Evolutionary conservation across 2,888 invertebrate species (phyloP), one percentile per base, ranked within the genome.

Genomic region (Tubulanus polymorphus): DNA sequence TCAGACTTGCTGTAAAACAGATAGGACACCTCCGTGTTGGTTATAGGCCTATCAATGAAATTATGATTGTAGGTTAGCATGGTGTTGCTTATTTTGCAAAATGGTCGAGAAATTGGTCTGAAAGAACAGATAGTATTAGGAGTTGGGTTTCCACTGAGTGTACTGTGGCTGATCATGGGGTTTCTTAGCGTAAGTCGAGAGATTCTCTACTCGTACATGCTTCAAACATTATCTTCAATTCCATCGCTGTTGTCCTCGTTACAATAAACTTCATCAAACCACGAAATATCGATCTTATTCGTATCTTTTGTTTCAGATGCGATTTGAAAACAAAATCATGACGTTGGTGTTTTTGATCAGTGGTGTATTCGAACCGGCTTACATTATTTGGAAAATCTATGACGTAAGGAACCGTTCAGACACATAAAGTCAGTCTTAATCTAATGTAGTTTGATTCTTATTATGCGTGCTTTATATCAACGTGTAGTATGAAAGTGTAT

Each of bases 121-220:
- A 41, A 18, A 46, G 70, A 74, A 30, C 64, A 63, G 18, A 52
- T 72, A 12, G 61, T 73, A 6, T 61, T 75, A 25, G 60, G 65
- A 15, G 58, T 71, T 12, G 69, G 70, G 2, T 53, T 66, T 1
- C 53, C 65, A 1, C 26, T 72, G 26, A 67, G 67, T 10, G 26
- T 71, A 1, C 57, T 60, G 32, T 69, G 69, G 51, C 62, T 68
- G 45, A 37, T 67, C 8, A 23, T 71, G 20, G 75, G 72, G 37
- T 69, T 66, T 52, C 49, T 69, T 3, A 59, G 65, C 37, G 75
- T 75, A 61, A 68, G 71, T 66, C n/a, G n/a, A n/a, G n/a, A n/a
- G n/a, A n/a, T n/a, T n/a, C n/a, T n/a, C n/a, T n/a, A n/a, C n/a
- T n/a, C n/a, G n/a, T n/a, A n/a, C n/a, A n/a, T n/a, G n/a, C n/a